A percentile compares a stretch with the other conserved stretches of the same genome.
phyloP scores from a whole-genome alignment of 2,888 invertebrate species.

The Villa cingulata region DNA sequence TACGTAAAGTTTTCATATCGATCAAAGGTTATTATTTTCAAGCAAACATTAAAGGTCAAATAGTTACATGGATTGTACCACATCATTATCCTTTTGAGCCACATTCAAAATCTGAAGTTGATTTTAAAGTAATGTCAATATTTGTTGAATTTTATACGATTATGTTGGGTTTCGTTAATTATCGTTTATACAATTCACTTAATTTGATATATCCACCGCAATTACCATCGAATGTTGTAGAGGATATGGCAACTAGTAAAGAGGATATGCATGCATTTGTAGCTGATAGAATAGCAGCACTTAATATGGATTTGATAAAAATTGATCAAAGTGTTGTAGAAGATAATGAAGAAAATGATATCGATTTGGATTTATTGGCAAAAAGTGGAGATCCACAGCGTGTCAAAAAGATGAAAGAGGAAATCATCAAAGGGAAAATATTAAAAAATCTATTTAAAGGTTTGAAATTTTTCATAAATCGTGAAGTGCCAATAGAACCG shows the following conservation, averaged over 20 bases:
- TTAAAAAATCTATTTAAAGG: constrained; percentile 81
- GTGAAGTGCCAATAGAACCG: constrained; percentile 93
- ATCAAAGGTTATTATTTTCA: constrained; percentile 98
- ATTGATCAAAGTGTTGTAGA: constrained; percentile 42
- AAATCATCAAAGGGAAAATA: constrained; percentile 57
- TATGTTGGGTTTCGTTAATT: constrained; percentile 92
- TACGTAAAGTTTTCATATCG: constrained; percentile 89
- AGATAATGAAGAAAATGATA: constrained; percentile 49
- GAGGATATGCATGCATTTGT: constrained; percentile 63
- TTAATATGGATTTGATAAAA: constrained; percentile 61
- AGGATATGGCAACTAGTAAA: constrained; percentile 48
- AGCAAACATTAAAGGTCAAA: constrained; percentile 89
- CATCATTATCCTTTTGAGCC: constrained; percentile 86
- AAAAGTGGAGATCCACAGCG: constrained; percentile 44
- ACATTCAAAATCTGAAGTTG: constrained; percentile 78
- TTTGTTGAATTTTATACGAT: constrained; percentile 95
- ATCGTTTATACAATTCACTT: constrained; percentile 71
- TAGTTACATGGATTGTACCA: constrained; percentile 93
- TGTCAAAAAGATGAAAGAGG: constrained; percentile 57
- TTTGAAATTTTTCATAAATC: constrained; percentile 79
- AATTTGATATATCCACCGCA: constrained; percentile 91
- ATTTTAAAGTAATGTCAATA: constrained; percentile 93
- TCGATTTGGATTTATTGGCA: constrained; percentile 31
- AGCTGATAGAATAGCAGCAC: constrained; percentile 70
- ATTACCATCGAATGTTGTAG: constrained; percentile 39